A percentile compares a stretch with the other conserved stretches of the same genome.
Evolutionary conservation across 2,113 vertebrate genomes (phyloP).

Genomic region (Burhinus bistriatus): DNA sequence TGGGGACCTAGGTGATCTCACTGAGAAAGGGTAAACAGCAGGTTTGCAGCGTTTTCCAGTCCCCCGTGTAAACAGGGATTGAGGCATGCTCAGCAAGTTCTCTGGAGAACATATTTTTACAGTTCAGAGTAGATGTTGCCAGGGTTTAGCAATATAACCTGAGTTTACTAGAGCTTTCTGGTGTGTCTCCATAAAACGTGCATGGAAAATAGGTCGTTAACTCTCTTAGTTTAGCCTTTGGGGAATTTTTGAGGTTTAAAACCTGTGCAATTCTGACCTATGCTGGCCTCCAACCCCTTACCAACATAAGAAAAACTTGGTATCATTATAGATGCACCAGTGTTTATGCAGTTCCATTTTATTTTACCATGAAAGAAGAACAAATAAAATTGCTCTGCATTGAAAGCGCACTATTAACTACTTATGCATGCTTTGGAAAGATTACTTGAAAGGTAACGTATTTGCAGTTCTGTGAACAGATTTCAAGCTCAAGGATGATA

Average conservation of each 20-base stretch:
- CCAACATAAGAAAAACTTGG: neutral
- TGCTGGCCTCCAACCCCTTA: neutral
- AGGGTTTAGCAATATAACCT: neutral
- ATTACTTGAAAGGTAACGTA: neutral
- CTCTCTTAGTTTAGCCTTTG: neutral
- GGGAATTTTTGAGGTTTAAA: neutral
- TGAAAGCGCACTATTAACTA: neutral
- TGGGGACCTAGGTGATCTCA: neutral
- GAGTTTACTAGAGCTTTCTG: neutral
- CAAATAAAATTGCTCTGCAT: neutral
- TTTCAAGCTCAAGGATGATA: neutral
- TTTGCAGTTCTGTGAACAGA: neutral
- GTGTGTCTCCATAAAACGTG: neutral
- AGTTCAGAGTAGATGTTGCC: neutral
- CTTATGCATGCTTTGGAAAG: neutral
- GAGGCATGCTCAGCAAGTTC: neutral
- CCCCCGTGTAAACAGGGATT: accelerated
- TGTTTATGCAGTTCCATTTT: neutral
- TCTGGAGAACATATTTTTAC: neutral
- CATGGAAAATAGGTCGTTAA: neutral
- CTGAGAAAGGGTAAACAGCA: neutral
- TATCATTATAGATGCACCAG: neutral
- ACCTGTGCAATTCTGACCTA: neutral
- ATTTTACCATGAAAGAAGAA: neutral
- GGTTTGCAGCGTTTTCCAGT: neutral